Evolutionary conservation across 2,113 vertebrate species (phyloP).

Genomic region (Halichoeres trimaculatus): DNA sequence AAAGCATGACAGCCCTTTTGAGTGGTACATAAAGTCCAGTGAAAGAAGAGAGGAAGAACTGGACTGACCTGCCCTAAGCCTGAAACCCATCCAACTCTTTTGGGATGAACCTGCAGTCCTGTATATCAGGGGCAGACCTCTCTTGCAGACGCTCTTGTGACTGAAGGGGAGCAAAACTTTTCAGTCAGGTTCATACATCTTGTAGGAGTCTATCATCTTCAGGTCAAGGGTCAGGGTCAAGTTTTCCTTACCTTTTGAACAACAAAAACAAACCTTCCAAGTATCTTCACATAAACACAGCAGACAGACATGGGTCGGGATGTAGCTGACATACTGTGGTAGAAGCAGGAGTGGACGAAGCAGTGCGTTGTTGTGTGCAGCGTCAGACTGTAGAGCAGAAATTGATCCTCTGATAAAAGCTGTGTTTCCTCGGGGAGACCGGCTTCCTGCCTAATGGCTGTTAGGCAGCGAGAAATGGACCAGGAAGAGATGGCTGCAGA

Average conservation of each 20-base stretch:
- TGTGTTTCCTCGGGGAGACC: constrained; percentile 64
- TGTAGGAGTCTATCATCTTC: neutral
- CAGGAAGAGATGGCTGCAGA: constrained; percentile 67
- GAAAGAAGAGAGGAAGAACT: neutral
- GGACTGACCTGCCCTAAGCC: neutral
- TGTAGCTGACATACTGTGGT: constrained; percentile 21
- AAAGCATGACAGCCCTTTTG: neutral
- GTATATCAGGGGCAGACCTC: neutral
- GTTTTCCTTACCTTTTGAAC: constrained; percentile 11
- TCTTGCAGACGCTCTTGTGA: neutral
- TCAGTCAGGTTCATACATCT: neutral
- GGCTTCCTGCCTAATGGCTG: constrained; percentile 80
- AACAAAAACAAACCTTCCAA: neutral
- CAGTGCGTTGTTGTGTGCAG: constrained; percentile 26
- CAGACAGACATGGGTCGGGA: neutral
- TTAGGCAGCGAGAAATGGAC: constrained; percentile 68
- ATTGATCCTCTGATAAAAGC: constrained; percentile 81
- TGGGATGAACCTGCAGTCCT: neutral
- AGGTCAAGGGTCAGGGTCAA: neutral
- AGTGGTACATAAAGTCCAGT: no score
- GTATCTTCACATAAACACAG: constrained; percentile 8
- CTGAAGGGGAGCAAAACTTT: neutral
- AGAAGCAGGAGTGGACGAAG: constrained; percentile 32
- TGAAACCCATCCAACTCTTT: neutral
- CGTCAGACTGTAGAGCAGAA: constrained; percentile 60